phyloP scores from a whole-genome alignment of 2,113 vertebrate species.

The Geococcyx californianus region DNA sequence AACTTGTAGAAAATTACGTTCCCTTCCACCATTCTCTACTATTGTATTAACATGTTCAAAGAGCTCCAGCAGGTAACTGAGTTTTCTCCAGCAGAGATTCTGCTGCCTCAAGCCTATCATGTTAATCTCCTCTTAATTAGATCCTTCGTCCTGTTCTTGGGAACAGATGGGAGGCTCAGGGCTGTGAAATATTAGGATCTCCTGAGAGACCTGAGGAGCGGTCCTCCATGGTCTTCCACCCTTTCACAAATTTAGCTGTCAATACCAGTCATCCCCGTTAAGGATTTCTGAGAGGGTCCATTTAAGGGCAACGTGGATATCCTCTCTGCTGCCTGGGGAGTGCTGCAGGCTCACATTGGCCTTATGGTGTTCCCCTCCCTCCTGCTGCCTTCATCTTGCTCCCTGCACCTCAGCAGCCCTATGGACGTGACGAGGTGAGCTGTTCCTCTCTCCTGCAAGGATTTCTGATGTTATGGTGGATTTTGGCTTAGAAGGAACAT shows the following conservation, averaged over 20 bases:
- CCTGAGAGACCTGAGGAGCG: neutral
- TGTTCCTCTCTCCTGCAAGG: neutral
- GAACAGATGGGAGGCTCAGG: conserved; percentile 11
- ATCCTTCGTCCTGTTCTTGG: neutral
- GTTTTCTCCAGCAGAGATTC: conserved; percentile 9
- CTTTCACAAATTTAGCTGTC: neutral
- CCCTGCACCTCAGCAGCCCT: neutral
- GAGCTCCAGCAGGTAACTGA: neutral
- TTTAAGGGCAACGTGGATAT: neutral
- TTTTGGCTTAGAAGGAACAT: neutral
- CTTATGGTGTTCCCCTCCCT: neutral
- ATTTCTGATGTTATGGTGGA: neutral
- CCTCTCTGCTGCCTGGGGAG: neutral
- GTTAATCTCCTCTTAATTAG: conserved; percentile 47
- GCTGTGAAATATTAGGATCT: neutral
- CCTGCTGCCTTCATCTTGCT: neutral
- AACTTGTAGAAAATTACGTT: neutral
- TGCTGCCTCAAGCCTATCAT: neutral
- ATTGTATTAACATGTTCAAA: neutral
- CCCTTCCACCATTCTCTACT: neutral
- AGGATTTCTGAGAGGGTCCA: neutral
- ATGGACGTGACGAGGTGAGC: neutral
- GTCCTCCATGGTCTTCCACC: neutral
- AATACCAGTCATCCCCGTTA: rapidly evolving
- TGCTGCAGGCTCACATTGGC: neutral